Percentiles rank a stretch among this genome's conserved stretches.
Conservation (phyloP, 2,888 invertebrate genomes). For the Cataglyphis rosenhaueri region DNA sequence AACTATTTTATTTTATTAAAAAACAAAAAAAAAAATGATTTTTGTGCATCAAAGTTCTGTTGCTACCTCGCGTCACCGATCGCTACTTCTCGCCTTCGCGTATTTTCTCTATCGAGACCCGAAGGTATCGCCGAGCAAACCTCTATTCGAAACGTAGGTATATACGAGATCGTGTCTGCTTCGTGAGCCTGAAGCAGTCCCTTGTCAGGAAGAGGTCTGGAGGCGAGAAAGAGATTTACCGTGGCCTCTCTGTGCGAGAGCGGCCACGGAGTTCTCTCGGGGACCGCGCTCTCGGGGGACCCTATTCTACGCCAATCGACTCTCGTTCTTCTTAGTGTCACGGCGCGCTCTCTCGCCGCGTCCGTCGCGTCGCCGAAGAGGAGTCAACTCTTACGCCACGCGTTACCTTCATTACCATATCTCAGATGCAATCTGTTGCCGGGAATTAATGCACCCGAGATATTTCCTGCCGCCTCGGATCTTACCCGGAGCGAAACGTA, state of each 20-base stretch:
- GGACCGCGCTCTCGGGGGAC: conserved; percentile 76
- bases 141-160: conserved; percentile 56
- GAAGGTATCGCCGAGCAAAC: conserved; percentile 3
- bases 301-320: conserved; percentile 82
- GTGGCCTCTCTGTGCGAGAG: conserved; percentile 68
- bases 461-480: conserved; percentile 77
- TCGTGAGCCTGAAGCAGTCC: conserved; percentile 66
- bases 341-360: conserved; percentile 69
- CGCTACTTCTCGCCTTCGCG: conserved; percentile 7
- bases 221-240: conserved; percentile 84
- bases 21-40: not conserved
- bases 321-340: conserved; percentile 83
- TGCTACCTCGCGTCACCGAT: not conserved
- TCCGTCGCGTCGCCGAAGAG: conserved; percentile 66
- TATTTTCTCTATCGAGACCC: conserved; percentile 26
- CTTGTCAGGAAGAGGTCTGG: conserved; percentile 78
- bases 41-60: not conserved
- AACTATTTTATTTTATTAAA: not conserved
- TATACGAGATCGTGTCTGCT: conserved; percentile 68
- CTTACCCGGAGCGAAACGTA: conserved; percentile 63
- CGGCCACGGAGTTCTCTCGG: conserved; percentile 68
- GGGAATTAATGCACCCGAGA: conserved; percentile 83
- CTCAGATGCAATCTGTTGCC: conserved; percentile 84
- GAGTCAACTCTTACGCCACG: conserved; percentile 81
- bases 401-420: conserved; percentile 85